Conservation (phyloP, 2,888 invertebrate species). For the Cerastis rubricosa region DNA sequence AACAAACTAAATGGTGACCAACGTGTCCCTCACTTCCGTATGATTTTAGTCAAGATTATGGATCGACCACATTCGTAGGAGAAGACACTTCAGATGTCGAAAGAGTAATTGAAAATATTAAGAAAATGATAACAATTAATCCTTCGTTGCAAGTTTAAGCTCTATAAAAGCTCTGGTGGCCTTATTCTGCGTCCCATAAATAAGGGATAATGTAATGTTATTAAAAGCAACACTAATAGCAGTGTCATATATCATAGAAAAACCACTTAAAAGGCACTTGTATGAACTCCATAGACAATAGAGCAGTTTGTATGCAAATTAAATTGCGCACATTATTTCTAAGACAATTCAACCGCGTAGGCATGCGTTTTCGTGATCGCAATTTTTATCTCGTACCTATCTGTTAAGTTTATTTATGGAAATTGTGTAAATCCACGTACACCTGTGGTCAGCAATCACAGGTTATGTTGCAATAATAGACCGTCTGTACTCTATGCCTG, state of each 20-base stretch:
- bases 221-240: conserved; percentile 38
- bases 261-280: conserved; percentile 48
- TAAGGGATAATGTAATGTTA: conserved; percentile 23
- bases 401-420: conserved; percentile 60
- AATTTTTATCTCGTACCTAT: conserved; percentile 54
- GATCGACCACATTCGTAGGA: not conserved
- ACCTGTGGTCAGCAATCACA: conserved; percentile 60
- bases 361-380: conserved; percentile 46
- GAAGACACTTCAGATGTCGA: not conserved
- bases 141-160: not conserved
- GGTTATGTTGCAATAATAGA: conserved; percentile 67
- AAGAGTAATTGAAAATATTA: not conserved
- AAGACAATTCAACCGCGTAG: conserved; percentile 38
- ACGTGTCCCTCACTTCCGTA: no score
- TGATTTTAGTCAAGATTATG: not conserved
- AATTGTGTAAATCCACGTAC: conserved; percentile 58
- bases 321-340: conserved; percentile 62
- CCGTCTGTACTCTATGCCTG: conserved; percentile 40
- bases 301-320: conserved; percentile 73
- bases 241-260: conserved; percentile 57
- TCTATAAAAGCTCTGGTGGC: not conserved
- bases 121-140: not conserved
- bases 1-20: not conserved
- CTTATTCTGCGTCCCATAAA: conserved; percentile 26
- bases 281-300: conserved; percentile 69